Percentiles rank a stretch among this genome's conserved stretches.
Conservation (phyloP, 2,888 invertebrate species). For the Eilema sororculum region DNA sequence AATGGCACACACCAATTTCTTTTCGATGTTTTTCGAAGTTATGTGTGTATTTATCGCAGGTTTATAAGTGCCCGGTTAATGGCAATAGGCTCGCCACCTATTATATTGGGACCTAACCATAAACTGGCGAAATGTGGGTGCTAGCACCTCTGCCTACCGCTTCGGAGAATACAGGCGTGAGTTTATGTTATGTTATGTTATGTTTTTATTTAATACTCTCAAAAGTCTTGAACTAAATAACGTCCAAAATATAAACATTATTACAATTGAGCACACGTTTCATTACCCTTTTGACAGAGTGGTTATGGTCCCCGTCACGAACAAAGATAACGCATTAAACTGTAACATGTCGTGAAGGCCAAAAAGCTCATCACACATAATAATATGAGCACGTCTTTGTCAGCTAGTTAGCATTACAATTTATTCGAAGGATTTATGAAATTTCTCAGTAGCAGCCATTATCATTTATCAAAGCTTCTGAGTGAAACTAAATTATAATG, state of each 20-base stretch:
- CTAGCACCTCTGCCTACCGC: too few species aligned
- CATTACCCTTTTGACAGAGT: neutral
- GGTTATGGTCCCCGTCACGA: neutral
- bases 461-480: conserved; percentile 3
- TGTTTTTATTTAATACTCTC: too few species aligned
- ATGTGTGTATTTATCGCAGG: too few species aligned
- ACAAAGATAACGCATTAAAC: conserved; percentile 4
- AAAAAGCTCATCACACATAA: neutral
- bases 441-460: conserved; percentile 5
- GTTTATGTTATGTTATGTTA: too few species aligned
- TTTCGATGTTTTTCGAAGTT: too few species aligned
- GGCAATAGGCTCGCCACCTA: too few species aligned
- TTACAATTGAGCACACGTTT: neutral
- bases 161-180: too few species aligned
- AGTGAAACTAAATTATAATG: conserved; percentile 5
- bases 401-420: conserved; percentile 3
- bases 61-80: too few species aligned
- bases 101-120: too few species aligned
- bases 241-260: neutral
- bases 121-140: too few species aligned
- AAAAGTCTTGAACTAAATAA: neutral
- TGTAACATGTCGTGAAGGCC: neutral
- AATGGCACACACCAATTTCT: too few species aligned
- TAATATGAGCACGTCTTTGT: neutral
- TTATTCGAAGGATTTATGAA: conserved; percentile 19